Evolutionary conservation across 1,140 invertebrate species (phyloP), one percentile per base, ranked within the genome.

Genomic region (Microplitis mediator): DNA sequence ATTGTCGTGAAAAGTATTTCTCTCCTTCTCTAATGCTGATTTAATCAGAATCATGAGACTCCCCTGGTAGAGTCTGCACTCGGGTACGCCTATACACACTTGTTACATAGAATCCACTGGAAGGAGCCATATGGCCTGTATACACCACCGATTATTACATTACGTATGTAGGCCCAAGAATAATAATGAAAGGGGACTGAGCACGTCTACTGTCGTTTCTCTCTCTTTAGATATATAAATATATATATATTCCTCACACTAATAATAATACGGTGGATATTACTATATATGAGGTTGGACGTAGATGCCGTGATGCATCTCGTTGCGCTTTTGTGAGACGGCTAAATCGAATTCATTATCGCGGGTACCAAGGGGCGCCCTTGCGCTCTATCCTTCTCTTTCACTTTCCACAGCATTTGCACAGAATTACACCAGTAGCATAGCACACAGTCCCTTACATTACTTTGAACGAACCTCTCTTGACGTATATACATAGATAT

Each of bases 61-160:
- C 61, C 62, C 39, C 68, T 23, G 32, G 23, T n/a, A n/a, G 14
- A 54, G 14, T 58, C 36, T 60, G n/a, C 71, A 50, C 67, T 63
- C 39, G 45, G 65, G 34, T 70, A 58, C 67, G 62, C 64, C 69
- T 32, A 61, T 66, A 66, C 69, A 71, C 64, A 64, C 72, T 69
- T 74, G 64, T 62, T 71, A 66, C 73, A 80, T 76, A 74, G 75
- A 74, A 77, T 76, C 63, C 70, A 64, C 71, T 61, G 73, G 70
- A 73, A 69, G 62, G 66, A 72, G 80, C 81, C 84, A 86, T 86
- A 86, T 86, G 84, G 84, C 82, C 58, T 78, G 76, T 82, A 85
- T 86, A 85, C 83, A 86, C 78, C 79, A 61, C 77, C 82, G 84
- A 86, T 86, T 86, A 86, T 86, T 86, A 85, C 84, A 84, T 86